Conservation (phyloP, 2,888 invertebrate genomes). For the Sarcophaga rosellei region DNA sequence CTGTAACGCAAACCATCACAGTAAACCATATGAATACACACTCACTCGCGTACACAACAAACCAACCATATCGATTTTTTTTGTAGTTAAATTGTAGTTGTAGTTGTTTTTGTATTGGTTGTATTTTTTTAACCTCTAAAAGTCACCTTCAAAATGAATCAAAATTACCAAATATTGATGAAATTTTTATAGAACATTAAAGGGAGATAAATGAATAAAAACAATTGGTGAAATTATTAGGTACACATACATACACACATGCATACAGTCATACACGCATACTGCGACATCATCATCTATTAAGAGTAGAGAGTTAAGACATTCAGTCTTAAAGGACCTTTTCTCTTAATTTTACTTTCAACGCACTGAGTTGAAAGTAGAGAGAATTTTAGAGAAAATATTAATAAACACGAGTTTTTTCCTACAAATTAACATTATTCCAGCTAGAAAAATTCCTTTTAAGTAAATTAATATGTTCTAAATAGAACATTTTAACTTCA, state of each 20-base stretch:
- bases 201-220: no score
- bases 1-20: conserved; percentile 36
- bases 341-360: background rate
- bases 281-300: background rate
- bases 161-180: conserved; percentile 41
- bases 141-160: conserved; percentile 60
- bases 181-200: conserved; percentile 27
- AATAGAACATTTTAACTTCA: no score
- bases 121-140: conserved; percentile 26
- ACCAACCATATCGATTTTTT: conserved; percentile 45
- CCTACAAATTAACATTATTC: no score
- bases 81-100: background rate
- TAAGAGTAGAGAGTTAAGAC: background rate
- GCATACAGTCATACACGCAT: background rate
- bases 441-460: no score
- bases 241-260: background rate
- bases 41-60: background rate
- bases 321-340: background rate
- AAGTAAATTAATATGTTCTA: no score
- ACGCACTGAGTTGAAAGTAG: no score
- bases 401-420: background rate
- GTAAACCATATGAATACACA: conserved; percentile 5
- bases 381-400: background rate
- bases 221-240: background rate
- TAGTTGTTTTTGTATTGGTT: conserved; percentile 12